Evolutionary conservation across 2,113 vertebrate species (phyloP).

Genomic region (Labeo rohita): DNA sequence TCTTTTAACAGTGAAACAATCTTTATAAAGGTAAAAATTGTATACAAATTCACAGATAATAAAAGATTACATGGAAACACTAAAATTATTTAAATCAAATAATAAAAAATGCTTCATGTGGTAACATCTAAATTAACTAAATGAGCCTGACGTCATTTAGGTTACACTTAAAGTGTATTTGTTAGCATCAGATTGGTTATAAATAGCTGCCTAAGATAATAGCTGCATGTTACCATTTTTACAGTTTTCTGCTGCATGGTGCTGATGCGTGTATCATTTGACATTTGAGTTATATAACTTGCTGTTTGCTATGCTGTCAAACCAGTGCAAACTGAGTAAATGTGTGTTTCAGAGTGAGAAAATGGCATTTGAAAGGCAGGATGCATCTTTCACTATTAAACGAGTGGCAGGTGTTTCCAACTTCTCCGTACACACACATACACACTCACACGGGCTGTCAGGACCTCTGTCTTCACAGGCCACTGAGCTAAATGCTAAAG

Average conservation of each 20-base stretch:
- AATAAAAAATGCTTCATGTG: background rate
- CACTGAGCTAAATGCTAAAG: constrained; percentile 52
- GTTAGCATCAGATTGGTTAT: background rate
- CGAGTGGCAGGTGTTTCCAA: constrained; percentile 56
- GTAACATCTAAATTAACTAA: background rate
- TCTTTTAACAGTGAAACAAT: background rate
- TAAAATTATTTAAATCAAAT: background rate
- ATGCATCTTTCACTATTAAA: constrained; percentile 54
- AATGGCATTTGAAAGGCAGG: constrained; percentile 45
- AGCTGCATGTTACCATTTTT: background rate
- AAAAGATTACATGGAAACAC: background rate
- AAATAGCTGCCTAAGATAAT: background rate
- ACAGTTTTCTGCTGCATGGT: background rate
- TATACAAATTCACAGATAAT: background rate
- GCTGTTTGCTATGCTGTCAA: constrained; percentile 27
- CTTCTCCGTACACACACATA: constrained; percentile 18
- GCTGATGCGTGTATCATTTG: background rate
- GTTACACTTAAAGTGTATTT: background rate
- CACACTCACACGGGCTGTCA: constrained; percentile 19
- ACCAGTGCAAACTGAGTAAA: constrained; percentile 27
- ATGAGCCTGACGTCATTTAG: background rate
- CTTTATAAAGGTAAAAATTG: too few relatives aligned
- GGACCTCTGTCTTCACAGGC: constrained; percentile 45
- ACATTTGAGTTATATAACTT: constrained; percentile 27
- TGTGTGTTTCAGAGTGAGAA: constrained; percentile 25